phyloP scores from a whole-genome alignment of 1,140 invertebrate genomes.

The Ceratitis capitata region DNA sequence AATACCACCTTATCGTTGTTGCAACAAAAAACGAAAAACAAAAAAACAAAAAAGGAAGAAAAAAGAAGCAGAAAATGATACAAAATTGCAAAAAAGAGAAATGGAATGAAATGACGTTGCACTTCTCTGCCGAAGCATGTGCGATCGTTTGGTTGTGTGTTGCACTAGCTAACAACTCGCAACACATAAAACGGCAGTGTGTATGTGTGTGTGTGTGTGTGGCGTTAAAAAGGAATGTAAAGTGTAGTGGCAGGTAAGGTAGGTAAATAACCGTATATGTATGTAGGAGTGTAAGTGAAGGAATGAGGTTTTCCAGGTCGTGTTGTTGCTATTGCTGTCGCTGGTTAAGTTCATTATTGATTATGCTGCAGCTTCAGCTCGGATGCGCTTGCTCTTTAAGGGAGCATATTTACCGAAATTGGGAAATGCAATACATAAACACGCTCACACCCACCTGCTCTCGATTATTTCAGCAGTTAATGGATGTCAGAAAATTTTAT shows the following conservation, averaged over 20 bases:
- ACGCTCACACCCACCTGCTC: background rate
- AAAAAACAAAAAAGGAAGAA: background rate
- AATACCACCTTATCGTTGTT: slow-evolving; percentile 22
- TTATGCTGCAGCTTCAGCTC: background rate
- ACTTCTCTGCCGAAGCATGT: background rate
- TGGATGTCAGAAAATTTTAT: background rate
- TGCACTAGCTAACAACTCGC: background rate
- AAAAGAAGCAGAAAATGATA: background rate
- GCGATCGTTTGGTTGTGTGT: background rate
- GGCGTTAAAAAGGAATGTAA: background rate
- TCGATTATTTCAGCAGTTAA: background rate
- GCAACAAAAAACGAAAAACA: background rate
- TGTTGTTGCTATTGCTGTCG: background rate
- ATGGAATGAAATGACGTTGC: background rate
- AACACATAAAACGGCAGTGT: background rate
- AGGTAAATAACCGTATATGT: background rate
- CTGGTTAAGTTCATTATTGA: background rate
- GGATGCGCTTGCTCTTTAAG: background rate
- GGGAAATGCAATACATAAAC: background rate
- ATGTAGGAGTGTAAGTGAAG: no score
- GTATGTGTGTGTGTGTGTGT: background rate
- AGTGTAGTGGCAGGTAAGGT: background rate
- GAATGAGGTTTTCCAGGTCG: no score
- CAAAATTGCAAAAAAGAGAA: background rate
- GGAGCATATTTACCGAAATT: background rate